Evolutionary conservation across 2,113 vertebrate species (phyloP).

Genomic region (Pseudorhombus dupliciocellatus): DNA sequence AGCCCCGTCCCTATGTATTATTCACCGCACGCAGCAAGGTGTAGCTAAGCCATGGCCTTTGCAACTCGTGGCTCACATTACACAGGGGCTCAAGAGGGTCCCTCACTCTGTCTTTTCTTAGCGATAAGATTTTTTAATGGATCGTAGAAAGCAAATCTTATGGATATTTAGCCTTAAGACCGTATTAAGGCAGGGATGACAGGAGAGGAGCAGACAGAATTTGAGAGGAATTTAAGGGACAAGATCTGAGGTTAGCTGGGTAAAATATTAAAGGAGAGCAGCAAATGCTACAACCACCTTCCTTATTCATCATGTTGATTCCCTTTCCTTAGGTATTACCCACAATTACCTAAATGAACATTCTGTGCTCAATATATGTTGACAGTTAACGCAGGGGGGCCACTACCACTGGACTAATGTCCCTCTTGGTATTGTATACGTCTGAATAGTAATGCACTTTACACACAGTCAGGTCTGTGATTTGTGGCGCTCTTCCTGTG

Average conservation of each 20-base stretch:
- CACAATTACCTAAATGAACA: no score
- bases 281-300: neutral
- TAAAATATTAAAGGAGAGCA: neutral
- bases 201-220: neutral
- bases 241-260: neutral
- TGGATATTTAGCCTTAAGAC: slow-evolving; percentile 23
- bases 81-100: slow-evolving; percentile 21
- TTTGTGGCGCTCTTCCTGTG: neutral
- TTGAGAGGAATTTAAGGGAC: neutral
- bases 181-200: neutral
- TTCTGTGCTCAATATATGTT: no score
- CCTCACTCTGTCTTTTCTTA: slow-evolving; percentile 14
- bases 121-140: slow-evolving; percentile 1
- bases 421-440: no score
- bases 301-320: neutral
- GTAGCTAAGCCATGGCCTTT: slow-evolving; percentile 32
- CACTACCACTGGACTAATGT: neutral
- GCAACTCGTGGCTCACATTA: slow-evolving; percentile 44
- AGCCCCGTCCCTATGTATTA: slow-evolving; percentile 46
- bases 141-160: slow-evolving; percentile 7
- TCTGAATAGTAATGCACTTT: neutral
- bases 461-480: neutral
- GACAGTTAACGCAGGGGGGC: no score
- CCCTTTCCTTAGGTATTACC: neutral
- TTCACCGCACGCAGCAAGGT: slow-evolving; percentile 53